Evolutionary conservation across 1,140 invertebrate genomes (phyloP).

Genomic region (Scaptomyza pallida): DNA sequence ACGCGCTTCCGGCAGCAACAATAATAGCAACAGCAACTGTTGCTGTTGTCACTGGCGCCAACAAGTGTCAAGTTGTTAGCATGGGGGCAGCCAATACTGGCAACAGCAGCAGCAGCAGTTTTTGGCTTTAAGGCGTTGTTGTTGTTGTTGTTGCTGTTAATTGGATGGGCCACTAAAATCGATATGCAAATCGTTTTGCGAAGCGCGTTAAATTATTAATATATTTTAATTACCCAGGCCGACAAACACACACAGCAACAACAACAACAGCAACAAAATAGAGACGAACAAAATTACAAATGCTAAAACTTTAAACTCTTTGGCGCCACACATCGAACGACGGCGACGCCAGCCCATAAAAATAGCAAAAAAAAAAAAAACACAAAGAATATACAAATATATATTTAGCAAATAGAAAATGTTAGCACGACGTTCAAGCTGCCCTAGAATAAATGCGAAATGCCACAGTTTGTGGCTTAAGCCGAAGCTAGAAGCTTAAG

Average conservation of each 20-base stretch:
- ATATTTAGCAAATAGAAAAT: background rate
- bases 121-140: conserved; percentile 15
- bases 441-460: too few relatives aligned
- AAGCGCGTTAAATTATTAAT: conserved; percentile 78
- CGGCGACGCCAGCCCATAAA: conserved; percentile 45
- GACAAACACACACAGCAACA: conserved; percentile 5
- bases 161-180: conserved; percentile 50
- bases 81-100: too few relatives aligned
- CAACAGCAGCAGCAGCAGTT: conserved; percentile 43
- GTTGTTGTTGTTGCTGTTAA: conserved; percentile 46
- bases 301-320: conserved; percentile 73
- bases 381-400: background rate
- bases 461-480: too few relatives aligned
- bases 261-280: conserved; percentile 21
- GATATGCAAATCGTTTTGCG: conserved; percentile 66
- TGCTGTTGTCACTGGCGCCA: conserved; percentile 57
- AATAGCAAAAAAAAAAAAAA: conserved; percentile 9
- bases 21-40: conserved; percentile 5
- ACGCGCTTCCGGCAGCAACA: conserved; percentile 46
- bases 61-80: conserved; percentile 70
- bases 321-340: conserved; percentile 77
- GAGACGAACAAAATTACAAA: conserved; percentile 50
- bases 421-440: background rate
- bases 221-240: conserved; percentile 72
- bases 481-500: background rate